Evolutionary conservation across 1,140 invertebrate genomes (phyloP).

Genomic region (Periplaneta americana): DNA sequence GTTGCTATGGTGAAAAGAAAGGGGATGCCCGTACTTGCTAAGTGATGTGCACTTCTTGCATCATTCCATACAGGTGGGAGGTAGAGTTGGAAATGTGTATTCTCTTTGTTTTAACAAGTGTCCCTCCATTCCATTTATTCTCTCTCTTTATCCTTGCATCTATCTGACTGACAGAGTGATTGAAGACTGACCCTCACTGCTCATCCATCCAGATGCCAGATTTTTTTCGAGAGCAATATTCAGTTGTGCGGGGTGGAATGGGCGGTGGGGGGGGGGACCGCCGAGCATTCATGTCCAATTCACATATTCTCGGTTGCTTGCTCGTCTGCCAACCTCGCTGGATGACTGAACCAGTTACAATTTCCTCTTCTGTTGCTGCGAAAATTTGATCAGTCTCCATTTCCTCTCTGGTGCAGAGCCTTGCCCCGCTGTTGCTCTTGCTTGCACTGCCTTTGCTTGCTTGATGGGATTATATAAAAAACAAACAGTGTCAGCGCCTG

Average conservation of each 20-base stretch:
- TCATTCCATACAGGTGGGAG: no score
- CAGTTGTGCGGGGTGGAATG: no score
- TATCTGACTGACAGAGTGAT: not conserved
- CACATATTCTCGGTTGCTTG: not conserved
- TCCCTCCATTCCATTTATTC: not conserved
- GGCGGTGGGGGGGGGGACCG: no score
- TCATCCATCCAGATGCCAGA: not conserved
- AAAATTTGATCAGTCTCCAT: not conserved
- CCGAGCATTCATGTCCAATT: not conserved
- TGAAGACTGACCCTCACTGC: not conserved
- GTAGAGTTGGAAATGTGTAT: no score
- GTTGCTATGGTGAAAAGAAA: no score
- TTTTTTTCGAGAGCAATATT: not conserved
- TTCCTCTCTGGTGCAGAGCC: not conserved
- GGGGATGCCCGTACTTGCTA: no score
- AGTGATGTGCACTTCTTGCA: no score
- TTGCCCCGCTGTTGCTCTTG: not conserved
- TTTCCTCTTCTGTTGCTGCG: not conserved
- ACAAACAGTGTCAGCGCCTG: not conserved
- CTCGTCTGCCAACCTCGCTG: not conserved
- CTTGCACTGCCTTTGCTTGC: not conserved
- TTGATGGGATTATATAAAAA: not conserved
- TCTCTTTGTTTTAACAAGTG: not conserved
- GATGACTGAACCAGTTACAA: not conserved
- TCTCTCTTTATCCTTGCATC: not conserved